phyloP scores from a whole-genome alignment of 2,797 vertebrate genomes.

The Chelon labrosus region DNA sequence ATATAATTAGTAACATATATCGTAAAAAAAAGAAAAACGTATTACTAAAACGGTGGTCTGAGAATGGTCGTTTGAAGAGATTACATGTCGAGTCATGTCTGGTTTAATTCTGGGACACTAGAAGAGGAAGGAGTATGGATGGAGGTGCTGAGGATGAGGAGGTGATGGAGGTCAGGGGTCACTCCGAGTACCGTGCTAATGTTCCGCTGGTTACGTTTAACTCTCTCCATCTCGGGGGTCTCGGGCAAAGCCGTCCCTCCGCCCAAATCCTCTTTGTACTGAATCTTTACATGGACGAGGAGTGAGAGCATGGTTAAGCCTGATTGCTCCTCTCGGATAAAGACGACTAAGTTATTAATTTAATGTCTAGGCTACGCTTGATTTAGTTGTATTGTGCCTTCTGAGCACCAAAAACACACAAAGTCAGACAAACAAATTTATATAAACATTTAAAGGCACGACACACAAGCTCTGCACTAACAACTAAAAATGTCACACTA shows the following conservation, averaged over 20 bases:
- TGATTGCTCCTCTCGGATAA: not conserved
- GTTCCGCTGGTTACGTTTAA: constrained; percentile 94
- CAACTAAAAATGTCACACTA: constrained; percentile 26
- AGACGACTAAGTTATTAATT: not conserved
- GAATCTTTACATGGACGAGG: constrained; percentile 87
- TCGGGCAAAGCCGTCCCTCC: constrained; percentile 92
- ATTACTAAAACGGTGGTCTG: not conserved
- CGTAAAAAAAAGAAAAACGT: not conserved
- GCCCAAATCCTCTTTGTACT: constrained; percentile 95
- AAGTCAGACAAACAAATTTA: not conserved
- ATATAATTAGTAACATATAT: constrained; percentile 19
- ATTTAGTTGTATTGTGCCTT: not conserved
- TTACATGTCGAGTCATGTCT: constrained; percentile 32
- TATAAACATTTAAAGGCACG: constrained; percentile 30
- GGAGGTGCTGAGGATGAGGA: constrained; percentile 13
- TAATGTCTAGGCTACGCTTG: not conserved
- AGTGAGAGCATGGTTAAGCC: constrained; percentile 75
- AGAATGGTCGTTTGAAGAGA: constrained; percentile 16
- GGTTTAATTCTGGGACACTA: constrained; percentile 8
- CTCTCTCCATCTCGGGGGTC: constrained; percentile 96
- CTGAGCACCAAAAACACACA: constrained; percentile 1
- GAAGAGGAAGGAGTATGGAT: constrained; percentile 25
- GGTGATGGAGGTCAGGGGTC: constrained; percentile 49
- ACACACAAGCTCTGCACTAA: constrained; percentile 69
- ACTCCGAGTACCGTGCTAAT: constrained; percentile 93